Base-by-base conservation (phyloP, 37 sponge, comb jelly and placozoan species). In the Halisarca cf. caerulea region DNA sequence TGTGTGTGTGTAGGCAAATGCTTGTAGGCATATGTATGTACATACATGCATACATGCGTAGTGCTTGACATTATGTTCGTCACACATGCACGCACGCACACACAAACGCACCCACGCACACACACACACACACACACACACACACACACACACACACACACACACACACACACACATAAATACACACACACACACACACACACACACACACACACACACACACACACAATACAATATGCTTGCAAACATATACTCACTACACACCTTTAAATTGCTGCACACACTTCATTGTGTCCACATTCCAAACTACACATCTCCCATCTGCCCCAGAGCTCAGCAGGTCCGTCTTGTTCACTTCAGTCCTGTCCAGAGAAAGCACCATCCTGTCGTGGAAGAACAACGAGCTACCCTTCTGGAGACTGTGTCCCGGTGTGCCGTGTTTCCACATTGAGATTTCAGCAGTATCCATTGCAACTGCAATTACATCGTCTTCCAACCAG, bases 101-200 rank as follows among this genome's bases (percentile, higher is more conserved):
- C 64, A 61, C 64, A 61, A 9, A 61, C 64, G 15, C 64, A 61
- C 51, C 1, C 82, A 61, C 66, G 25, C 62, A 59, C 66, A 59
- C 64, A 82, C 64, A 30, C 62, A 62, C 82, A 59, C 82, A 82
- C 66, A 62, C 42, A 37, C 82, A 60, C 34, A 36, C 82, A 34
- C 41, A 36, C 66, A 82, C 82, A 37, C 64, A 82, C 66, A 8
- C 82, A 82, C 82, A 82, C 39, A 33, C 37, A 59, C 40, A 59
- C 38, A 42, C 59, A 58, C 36, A 30, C 34, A 80, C 59, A 25
- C 37, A 25, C 59, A 81, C 7, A n/a, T 34, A 59, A 3, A 32
- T 23, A 59, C 23, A 25, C 3, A 57, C 33, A 33, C 36, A 53
- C 23, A 27, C 59, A 51, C 47, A 27, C 58, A 55, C 20, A 27